These are phyloP conservation scores for Acromyrmex charruanus DNA, from an alignment of 1,140 invertebrate genomes.

Conservation along the genomic window DNA sequence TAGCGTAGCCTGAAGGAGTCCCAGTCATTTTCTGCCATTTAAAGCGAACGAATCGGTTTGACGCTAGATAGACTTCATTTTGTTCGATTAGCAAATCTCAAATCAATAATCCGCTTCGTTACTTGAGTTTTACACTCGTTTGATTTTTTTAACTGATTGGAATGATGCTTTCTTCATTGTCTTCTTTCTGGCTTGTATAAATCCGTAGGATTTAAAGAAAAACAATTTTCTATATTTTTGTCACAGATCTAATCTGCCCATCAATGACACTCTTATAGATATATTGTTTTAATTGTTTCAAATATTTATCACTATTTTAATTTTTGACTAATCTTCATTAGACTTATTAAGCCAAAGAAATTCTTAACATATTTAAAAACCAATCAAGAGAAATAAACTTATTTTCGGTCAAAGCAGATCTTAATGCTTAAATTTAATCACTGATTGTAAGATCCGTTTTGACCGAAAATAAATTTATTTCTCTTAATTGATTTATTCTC, in stretches of 20 bases:
- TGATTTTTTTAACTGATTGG: not conserved
- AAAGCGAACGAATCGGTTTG: slow-evolving; percentile 21
- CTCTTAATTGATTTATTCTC: too few species aligned
- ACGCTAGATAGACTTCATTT: slow-evolving; percentile 1
- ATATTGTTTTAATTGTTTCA: too few species aligned
- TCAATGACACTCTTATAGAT: too few species aligned
- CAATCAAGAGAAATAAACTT: too few species aligned
- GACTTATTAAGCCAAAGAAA: too few species aligned
- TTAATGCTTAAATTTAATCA: too few species aligned
- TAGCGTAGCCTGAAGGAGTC: not conserved
- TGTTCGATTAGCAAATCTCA: not conserved
- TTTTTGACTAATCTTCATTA: too few species aligned
- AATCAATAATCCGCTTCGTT: slow-evolving; percentile 36
- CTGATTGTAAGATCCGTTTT: too few species aligned
- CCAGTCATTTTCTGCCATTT: slow-evolving; percentile 2
- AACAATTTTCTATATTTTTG: not conserved
- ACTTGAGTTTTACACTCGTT: slow-evolving; percentile 15
- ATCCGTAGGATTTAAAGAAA: not conserved
- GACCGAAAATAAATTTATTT: too few species aligned
- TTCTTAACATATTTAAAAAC: too few species aligned
- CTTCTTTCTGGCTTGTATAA: not conserved
- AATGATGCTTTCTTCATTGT: not conserved
- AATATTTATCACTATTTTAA: too few species aligned
- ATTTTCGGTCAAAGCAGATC: too few species aligned
- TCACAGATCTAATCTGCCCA: not conserved